These are phyloP conservation scores for Peribatodes rhomboidaria DNA, from an alignment of 2,888 invertebrate genomes.

Conservation along the genomic window DNA sequence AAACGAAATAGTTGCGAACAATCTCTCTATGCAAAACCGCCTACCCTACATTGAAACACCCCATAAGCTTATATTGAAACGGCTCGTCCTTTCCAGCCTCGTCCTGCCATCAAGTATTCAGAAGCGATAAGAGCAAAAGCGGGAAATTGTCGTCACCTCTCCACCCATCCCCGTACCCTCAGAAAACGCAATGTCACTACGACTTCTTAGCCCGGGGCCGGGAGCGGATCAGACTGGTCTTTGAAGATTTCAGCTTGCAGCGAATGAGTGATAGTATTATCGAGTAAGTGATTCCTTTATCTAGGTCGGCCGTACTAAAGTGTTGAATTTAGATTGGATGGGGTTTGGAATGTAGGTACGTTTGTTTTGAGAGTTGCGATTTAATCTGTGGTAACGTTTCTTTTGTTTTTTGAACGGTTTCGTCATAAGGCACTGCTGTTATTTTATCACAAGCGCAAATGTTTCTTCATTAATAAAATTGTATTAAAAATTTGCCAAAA, in stretches of 20 bases:
- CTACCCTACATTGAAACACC: slow-evolving; percentile 23
- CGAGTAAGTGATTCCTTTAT: slow-evolving; percentile 84
- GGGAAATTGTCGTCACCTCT: slow-evolving; percentile 94
- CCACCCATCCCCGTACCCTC: slow-evolving; percentile 93
- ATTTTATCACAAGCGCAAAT: too few species aligned
- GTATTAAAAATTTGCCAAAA: too few species aligned
- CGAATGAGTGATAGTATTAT: slow-evolving; percentile 87
- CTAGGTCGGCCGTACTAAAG: slow-evolving; percentile 21
- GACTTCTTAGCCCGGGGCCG: slow-evolving; percentile 94
- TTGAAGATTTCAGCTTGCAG: slow-evolving; percentile 93
- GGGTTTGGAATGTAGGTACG: background rate
- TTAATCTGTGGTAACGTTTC: background rate
- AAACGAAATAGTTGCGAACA: slow-evolving; percentile 1
- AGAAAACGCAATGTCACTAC: slow-evolving; percentile 94
- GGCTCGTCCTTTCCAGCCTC: slow-evolving; percentile 85
- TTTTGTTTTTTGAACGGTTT: too few species aligned
- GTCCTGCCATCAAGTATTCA: slow-evolving; percentile 91
- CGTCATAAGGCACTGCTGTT: too few species aligned
- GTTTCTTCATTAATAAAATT: too few species aligned
- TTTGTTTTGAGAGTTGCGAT: background rate
- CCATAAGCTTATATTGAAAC: slow-evolving; percentile 36
- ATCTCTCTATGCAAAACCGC: slow-evolving; percentile 42
- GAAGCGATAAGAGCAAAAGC: slow-evolving; percentile 92
- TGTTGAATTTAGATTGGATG: slow-evolving; percentile 20
- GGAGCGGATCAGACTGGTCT: slow-evolving; percentile 93